A percentile compares a stretch with the other conserved stretches of the same genome.
phyloP scores from a whole-genome alignment of 2,113 vertebrate species.

The Emydocephalus ijimae region DNA sequence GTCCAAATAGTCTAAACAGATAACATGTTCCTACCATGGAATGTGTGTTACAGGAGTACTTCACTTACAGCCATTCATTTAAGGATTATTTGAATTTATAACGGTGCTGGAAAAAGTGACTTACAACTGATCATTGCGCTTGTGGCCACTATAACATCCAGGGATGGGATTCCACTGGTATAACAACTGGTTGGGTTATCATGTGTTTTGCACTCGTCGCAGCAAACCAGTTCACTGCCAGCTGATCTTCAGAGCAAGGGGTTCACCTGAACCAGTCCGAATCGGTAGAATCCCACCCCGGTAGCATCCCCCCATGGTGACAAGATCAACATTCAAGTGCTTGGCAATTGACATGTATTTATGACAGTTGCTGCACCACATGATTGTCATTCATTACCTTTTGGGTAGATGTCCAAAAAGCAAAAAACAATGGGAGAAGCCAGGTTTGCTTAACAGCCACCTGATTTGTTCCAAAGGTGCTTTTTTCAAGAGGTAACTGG shows the following conservation, averaged over 20 bases:
- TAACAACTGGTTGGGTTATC: too few species aligned
- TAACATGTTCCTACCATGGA: background rate
- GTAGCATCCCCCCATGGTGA: background rate
- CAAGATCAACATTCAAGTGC: background rate
- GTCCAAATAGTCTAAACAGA: background rate
- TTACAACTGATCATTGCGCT: background rate
- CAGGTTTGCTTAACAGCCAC: background rate
- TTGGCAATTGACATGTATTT: background rate
- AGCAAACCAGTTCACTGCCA: too few species aligned
- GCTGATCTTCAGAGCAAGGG: too few species aligned
- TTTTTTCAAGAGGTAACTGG: too few species aligned
- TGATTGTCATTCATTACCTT: background rate
- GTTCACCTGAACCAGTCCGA: too few species aligned
- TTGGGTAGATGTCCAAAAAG: background rate
- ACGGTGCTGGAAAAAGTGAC: background rate
- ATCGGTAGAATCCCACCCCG: too few species aligned
- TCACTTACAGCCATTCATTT: background rate
- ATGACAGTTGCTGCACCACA: background rate
- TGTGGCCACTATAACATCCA: background rate
- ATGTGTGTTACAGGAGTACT: background rate
- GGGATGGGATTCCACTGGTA: too few species aligned
- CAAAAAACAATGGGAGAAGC: background rate
- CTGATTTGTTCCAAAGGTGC: too few species aligned
- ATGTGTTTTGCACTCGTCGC: rapidly evolving
- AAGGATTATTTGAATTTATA: background rate